These are phyloP conservation scores for Sebastes steindachneri DNA, from an alignment of 2,797 vertebrate species.

Conservation along the genomic window DNA sequence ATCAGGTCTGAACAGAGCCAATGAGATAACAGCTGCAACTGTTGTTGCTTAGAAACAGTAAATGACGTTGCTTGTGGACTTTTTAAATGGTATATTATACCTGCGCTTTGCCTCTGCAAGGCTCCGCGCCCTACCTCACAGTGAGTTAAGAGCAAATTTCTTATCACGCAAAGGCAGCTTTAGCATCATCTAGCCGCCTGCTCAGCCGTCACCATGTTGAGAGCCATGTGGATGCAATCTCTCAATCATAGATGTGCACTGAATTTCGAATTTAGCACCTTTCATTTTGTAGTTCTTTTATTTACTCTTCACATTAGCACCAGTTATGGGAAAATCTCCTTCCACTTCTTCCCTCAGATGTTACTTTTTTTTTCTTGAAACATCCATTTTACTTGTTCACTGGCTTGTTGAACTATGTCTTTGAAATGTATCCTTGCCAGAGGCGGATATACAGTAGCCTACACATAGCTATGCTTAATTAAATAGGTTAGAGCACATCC, in stretches of 20 bases:
- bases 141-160: neutral
- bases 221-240: neutral
- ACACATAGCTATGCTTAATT: conserved; percentile 44
- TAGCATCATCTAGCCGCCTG: neutral
- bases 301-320: conserved; percentile 9
- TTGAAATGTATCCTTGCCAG: conserved; percentile 53
- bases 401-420: conserved; percentile 25
- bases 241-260: neutral
- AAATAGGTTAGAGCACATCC: conserved; percentile 33
- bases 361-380: neutral
- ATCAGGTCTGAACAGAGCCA: neutral
- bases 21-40: neutral
- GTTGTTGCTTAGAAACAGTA: neutral
- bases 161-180: neutral
- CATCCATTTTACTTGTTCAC: conserved; percentile 14
- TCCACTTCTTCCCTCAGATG: conserved; percentile 11
- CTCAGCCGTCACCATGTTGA: neutral
- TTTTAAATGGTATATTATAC: neutral
- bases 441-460: conserved; percentile 33
- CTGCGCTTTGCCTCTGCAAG: neutral
- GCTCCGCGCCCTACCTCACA: neutral
- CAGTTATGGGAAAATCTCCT: conserved; percentile 20
- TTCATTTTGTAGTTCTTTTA: neutral
- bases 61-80: neutral
- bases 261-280: neutral